Evolutionary conservation across 2,888 invertebrate species (phyloP), one percentile per base, ranked within the genome.

Genomic region (Melanostoma scalare): DNA sequence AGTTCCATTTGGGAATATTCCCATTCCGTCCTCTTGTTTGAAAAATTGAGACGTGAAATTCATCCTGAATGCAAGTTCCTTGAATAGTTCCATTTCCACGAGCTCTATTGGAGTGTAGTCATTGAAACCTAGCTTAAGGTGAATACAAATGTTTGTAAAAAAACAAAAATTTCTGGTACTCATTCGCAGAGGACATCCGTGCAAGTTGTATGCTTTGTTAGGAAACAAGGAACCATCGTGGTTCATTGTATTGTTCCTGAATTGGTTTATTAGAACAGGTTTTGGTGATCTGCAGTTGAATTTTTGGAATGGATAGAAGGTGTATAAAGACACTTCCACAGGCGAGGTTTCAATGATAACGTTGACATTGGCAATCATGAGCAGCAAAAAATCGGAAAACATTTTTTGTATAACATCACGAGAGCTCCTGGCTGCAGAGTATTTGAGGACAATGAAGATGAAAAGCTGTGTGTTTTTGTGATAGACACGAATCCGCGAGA

Each of bases 141-240:
- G 20, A 20, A 20, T 20, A 20, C 20, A 20, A 0, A 20, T 20
- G 20, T 20, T 20, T 20, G 20, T 20, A 31, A 10, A 3, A n/a
- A n/a, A 0, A 8, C 33, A 42, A n/a, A 30, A 9, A n/a, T 63
- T 48, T 50, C 63, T 30, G 3, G 63, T 35, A 6, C n/a, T 10
- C 6, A 63, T 31, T 38, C 63, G 50, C 36, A 63, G 8, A 0
- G 63, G n/a, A 50, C 63, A 63, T 31, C 31, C 6, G n/a, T 50
- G 48, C 3, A 50, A 63, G 0, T 50, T 63, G 0, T 48, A 4
- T 0, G 31, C 38, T 30, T 63, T 36, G 9, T 30, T 2, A 3
- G 63, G 50, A n/a, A 63, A 48, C 8, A 63, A 30, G 20, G 3
- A 0, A 2, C 2, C n/a, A 31, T 5, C 3, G 1, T 31, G 6